phyloP scores from a whole-genome alignment of 1,140 invertebrate genomes.

The Drosophila bocki region DNA sequence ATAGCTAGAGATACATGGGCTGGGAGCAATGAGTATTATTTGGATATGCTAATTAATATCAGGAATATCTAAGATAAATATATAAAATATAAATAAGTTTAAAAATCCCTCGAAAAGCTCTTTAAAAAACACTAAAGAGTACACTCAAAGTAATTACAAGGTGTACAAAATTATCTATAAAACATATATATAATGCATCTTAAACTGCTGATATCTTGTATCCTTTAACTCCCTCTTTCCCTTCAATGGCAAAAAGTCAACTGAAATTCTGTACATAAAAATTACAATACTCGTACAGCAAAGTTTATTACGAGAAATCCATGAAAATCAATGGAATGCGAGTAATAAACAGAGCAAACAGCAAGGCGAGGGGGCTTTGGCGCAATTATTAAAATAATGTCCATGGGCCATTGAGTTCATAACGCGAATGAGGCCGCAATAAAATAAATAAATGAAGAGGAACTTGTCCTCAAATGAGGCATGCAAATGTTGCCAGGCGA shows the following conservation, averaged over 20 bases:
- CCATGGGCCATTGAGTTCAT: conserved; percentile 84
- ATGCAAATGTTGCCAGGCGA: conserved; percentile 70
- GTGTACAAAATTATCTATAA: too few relatives aligned
- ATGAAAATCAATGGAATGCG: conserved; percentile 84
- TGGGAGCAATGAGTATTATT: not conserved
- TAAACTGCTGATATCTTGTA: too few relatives aligned
- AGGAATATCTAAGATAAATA: not conserved
- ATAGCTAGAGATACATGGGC: not conserved
- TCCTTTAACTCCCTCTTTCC: too few relatives aligned
- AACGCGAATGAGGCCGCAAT: conserved; percentile 85
- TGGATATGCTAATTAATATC: too few relatives aligned
- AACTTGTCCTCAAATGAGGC: conserved; percentile 81
- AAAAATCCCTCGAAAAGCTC: too few relatives aligned
- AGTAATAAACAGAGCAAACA: conserved; percentile 68
- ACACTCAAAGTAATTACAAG: too few relatives aligned
- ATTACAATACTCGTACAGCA: conserved; percentile 57
- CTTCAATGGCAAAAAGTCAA: not conserved
- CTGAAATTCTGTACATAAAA: conserved; percentile 51
- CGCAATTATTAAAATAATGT: conserved; percentile 84
- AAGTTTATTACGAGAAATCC: conserved; percentile 75
- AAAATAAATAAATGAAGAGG: conserved; percentile 85
- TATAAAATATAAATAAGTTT: not conserved
- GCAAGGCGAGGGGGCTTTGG: not conserved
- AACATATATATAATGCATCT: too few relatives aligned
- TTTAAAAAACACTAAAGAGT: too few relatives aligned